phyloP scores from a whole-genome alignment of 1,140 invertebrate species.

The Panagrolaimus sp. region DNA sequence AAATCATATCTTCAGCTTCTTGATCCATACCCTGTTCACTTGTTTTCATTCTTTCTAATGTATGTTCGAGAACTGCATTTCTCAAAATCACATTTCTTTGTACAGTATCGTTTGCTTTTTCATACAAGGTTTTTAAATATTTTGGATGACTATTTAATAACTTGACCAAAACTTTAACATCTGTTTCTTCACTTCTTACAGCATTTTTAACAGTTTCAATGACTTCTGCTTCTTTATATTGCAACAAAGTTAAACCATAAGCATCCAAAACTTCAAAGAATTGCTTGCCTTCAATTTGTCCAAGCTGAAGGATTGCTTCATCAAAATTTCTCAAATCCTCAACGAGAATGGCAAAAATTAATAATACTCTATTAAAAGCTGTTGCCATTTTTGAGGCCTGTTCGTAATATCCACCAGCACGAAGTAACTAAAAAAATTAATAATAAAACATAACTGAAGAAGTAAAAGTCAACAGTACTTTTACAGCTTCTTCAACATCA shows the following conservation, averaged over 20 bases:
- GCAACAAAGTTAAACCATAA: conserved; percentile 39
- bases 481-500: conserved; percentile 44
- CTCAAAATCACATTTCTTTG: neutral
- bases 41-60: neutral
- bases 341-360: conserved; percentile 44
- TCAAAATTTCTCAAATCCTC: conserved; percentile 45
- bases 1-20: conserved; percentile 18
- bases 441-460: conserved; percentile 3
- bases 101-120: neutral
- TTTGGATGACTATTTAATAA: conserved; percentile 13
- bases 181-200: conserved; percentile 19
- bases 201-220: conserved; percentile 19
- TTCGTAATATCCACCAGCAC: conserved; percentile 33
- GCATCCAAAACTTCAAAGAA: conserved; percentile 35
- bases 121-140: neutral
- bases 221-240: conserved; percentile 33
- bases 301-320: conserved; percentile 27
- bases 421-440: conserved; percentile 41
- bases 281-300: conserved; percentile 24
- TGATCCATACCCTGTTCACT: neutral
- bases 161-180: conserved; percentile 15
- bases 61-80: neutral
- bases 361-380: conserved; percentile 23
- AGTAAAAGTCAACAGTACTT: conserved; percentile 31
- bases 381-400: conserved; percentile 41